Percentiles rank a stretch among this genome's conserved stretches.
Evolutionary conservation across 2,113 vertebrate genomes (phyloP).

Genomic region (Indicator indicator): DNA sequence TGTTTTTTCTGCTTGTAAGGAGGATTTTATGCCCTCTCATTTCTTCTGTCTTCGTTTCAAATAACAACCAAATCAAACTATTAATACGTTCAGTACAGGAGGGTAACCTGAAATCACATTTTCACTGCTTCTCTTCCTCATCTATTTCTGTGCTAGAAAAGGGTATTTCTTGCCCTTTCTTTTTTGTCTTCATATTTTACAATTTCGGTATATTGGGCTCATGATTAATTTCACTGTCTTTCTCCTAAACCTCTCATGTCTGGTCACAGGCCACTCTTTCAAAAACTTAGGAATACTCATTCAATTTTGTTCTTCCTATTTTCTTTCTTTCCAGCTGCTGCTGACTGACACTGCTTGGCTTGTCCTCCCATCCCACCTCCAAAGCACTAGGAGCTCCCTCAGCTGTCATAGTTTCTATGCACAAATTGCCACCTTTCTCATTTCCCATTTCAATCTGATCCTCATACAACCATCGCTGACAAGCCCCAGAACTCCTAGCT

Average conservation of each 20-base stretch:
- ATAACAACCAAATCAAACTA: background rate
- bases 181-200: background rate
- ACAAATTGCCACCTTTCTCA: background rate
- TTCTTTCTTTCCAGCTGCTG: background rate
- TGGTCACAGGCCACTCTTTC: background rate
- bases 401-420: background rate
- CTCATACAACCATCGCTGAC: fast-evolving
- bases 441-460: background rate
- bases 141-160: background rate
- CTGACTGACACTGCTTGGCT: background rate
- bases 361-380: background rate
- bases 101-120: background rate
- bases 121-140: background rate
- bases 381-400: background rate
- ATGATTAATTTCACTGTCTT: background rate
- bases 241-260: background rate
- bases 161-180: background rate
- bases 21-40: background rate
- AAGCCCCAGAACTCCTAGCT: background rate
- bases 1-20: background rate
- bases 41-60: conserved; percentile 4
- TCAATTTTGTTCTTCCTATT: background rate
- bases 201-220: background rate
- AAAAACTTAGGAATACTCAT: background rate
- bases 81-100: background rate